Percentiles rank a stretch among this genome's conserved stretches.
These are phyloP conservation scores for Empis livida DNA, from an alignment of 2,888 invertebrate genomes.

Conservation along the genomic window DNA sequence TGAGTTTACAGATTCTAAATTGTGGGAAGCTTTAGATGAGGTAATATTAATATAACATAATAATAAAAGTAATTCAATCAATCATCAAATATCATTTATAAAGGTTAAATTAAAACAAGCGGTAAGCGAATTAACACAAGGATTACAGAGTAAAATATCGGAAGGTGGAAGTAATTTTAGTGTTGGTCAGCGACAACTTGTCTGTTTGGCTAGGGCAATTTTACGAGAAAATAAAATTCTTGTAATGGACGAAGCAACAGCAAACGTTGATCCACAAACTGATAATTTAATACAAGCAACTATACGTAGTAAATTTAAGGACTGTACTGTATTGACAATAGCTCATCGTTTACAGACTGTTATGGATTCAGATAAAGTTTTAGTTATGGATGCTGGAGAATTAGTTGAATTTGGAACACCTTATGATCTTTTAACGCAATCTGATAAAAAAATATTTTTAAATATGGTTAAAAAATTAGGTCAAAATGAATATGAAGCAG, in stretches of 20 bases:
- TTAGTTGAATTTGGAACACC: constrained; percentile 60
- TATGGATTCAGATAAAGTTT: constrained; percentile 43
- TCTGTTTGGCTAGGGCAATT: constrained; percentile 82
- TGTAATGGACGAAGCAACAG: constrained; percentile 85
- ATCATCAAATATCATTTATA: not conserved
- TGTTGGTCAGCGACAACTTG: constrained; percentile 78
- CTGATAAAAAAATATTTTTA: constrained; percentile 38
- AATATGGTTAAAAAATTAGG: constrained; percentile 51
- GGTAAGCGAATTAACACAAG: constrained; percentile 49
- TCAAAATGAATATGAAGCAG: constrained; percentile 46
- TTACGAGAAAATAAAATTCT: constrained; percentile 71
- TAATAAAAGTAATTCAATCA: constrained; percentile 18
- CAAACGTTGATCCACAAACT: constrained; percentile 83
- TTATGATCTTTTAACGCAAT: constrained; percentile 40
- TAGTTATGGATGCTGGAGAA: constrained; percentile 59
- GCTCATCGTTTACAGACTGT: constrained; percentile 84
- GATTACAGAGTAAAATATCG: constrained; percentile 56
- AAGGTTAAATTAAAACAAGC: constrained; percentile 51
- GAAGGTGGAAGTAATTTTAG: constrained; percentile 77
- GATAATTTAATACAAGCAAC: constrained; percentile 72
- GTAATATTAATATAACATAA: constrained; percentile 45
- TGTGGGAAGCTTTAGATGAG: constrained; percentile 78
- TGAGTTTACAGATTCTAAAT: constrained; percentile 57
- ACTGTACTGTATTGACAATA: constrained; percentile 78
- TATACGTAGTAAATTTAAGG: constrained; percentile 58